Conservation (phyloP, 1,140 invertebrate species). For the Tetramorium simillimum region DNA sequence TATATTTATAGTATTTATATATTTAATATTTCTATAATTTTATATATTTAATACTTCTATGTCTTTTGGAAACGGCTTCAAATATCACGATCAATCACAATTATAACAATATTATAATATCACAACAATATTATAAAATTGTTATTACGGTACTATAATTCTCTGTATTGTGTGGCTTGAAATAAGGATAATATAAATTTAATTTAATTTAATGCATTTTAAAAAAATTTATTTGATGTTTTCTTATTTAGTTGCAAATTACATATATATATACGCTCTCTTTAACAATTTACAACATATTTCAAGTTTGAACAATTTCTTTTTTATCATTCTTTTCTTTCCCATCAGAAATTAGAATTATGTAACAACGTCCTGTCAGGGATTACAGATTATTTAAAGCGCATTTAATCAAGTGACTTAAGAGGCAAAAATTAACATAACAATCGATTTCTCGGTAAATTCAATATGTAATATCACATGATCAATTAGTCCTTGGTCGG, state of each 20-base stretch:
- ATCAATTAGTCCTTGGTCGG: neutral
- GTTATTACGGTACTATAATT: too few species aligned
- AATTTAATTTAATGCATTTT: neutral
- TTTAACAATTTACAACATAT: too few species aligned
- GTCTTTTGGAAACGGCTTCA: too few species aligned
- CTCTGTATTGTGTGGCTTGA: neutral
- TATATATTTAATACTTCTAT: too few species aligned
- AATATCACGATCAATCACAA: too few species aligned
- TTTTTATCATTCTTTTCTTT: neutral
- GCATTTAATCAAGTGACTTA: too few species aligned
- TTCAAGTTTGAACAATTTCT: neutral
- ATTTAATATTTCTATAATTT: too few species aligned
- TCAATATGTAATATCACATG: constrained; percentile 1
- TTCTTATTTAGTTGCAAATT: too few species aligned
- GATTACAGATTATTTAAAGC: neutral
- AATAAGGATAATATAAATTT: neutral
- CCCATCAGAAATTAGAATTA: neutral
- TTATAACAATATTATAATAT: too few species aligned
- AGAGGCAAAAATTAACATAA: neutral
- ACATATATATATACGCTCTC: too few species aligned
- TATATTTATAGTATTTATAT: too few species aligned
- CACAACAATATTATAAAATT: too few species aligned
- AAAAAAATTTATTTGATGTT: neutral
- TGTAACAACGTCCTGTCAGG: neutral
- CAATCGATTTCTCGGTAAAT: neutral